These are phyloP conservation scores for Sternotherus odoratus DNA, from an alignment of 2,797 vertebrate genomes.

Conservation along the genomic window DNA sequence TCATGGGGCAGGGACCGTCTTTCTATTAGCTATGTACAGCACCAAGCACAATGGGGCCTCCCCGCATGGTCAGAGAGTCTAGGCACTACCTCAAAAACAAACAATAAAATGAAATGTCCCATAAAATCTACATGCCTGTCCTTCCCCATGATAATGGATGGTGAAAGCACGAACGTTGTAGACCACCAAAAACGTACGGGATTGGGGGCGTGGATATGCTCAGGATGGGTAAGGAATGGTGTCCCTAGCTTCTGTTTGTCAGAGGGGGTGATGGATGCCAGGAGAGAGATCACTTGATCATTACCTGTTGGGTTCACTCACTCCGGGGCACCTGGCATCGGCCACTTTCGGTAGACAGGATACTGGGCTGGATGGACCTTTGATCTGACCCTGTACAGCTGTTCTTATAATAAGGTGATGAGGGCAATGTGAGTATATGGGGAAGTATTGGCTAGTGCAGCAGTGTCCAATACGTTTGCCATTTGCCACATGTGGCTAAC, in stretches of 20 bases:
- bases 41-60: rapidly evolving
- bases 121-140: background rate
- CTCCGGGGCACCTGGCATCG: no score
- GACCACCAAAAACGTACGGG: background rate
- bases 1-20: background rate
- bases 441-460: background rate
- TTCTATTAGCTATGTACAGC: background rate
- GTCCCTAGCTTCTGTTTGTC: no score
- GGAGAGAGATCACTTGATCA: no score
- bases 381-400: no score
- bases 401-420: background rate
- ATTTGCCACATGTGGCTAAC: no score
- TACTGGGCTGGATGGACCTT: no score
- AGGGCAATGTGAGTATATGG: background rate
- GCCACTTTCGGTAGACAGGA: no score
- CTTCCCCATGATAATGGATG: background rate
- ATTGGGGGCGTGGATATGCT: background rate
- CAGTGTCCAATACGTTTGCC: no score
- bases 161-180: background rate
- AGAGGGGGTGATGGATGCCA: no score
- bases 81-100: background rate
- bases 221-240: background rate
- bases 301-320: no score
- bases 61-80: no score
- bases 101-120: background rate